Base-by-base conservation (phyloP, 2,888 invertebrate species). In the Bellardia bayeri region DNA sequence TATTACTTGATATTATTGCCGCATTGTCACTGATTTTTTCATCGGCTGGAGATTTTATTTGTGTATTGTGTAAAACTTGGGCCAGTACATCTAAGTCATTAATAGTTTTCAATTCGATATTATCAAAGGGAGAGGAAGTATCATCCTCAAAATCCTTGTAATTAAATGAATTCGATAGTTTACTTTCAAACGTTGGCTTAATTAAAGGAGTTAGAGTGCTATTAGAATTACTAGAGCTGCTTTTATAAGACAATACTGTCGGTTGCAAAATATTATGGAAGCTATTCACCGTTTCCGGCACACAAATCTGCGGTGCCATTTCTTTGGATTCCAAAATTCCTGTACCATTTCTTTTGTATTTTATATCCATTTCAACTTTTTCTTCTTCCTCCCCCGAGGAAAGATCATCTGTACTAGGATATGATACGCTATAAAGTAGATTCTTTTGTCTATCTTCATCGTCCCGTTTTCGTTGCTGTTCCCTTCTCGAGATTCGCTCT, bases 71-170 rank as follows among this genome's bases (percentile, higher is more conserved):
- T 93, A 96, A 92, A 66, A 98, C 97, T 93, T 97, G 96, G 14
- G 98, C 98, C 88, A 98, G 94, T 92, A 97, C 96, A 93, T 98
- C 98, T 95, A 98, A 96, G 92, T 98, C 98, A 94, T 98, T 98
- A 85, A 98, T 97, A 61, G 98, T 97, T 94, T 98, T 98, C 76
- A 98, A 93, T 94, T 98, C 98, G 94, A 98, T 96, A 94, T 97
- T 98, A 94, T 98, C 98, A 94, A 98, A 98, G 0, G 98, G 98
- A 93, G 97, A 98, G 78, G 97, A 97, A 72, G 97, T 97, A 92
- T 98, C 98, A 92, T 97, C 96, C 93, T 98, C 98, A 94, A 98
- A 98, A 93, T 98, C 98, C 88, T 96, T 96, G 91, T 94, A 93
- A 94, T 95, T 93, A 91, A 94, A 91, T 84, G 92, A 90, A 71